Conservation (phyloP, 2,113 vertebrate genomes). For the Corythoichthys intestinalis region DNA sequence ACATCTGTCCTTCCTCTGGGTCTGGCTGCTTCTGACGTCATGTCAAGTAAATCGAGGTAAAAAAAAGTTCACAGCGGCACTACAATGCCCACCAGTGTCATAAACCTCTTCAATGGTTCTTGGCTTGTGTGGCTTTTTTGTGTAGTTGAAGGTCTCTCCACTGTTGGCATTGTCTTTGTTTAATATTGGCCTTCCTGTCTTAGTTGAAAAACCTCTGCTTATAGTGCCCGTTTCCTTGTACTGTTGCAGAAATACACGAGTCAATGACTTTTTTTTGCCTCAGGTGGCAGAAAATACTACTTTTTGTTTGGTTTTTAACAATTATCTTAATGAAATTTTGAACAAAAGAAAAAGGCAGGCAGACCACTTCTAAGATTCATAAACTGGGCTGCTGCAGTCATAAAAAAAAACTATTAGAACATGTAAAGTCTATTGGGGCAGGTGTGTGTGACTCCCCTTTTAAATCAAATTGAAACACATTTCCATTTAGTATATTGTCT, state of each 20-base stretch:
- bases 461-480: too few species aligned
- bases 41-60: conserved; percentile 46
- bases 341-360: too few species aligned
- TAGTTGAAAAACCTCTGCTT: conserved; percentile 30
- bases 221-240: conserved; percentile 55
- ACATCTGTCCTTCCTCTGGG: conserved; percentile 53
- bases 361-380: too few species aligned
- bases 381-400: too few species aligned
- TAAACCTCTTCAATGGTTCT: conserved; percentile 33
- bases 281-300: neutral
- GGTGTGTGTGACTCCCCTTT: too few species aligned
- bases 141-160: conserved; percentile 55
- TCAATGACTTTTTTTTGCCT: neutral
- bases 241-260: conserved; percentile 36
- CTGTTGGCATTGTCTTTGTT: conserved; percentile 59
- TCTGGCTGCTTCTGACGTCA: conserved; percentile 48
- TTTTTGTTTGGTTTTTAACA: neutral
- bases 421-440: too few species aligned
- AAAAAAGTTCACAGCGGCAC: conserved; percentile 48
- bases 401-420: too few species aligned
- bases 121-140: conserved; percentile 23
- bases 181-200: conserved; percentile 54
- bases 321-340: neutral
- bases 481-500: too few species aligned
- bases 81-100: conserved; percentile 47